Evolutionary conservation across 2,888 invertebrate species (phyloP).

Genomic region (Acleris emargana): DNA sequence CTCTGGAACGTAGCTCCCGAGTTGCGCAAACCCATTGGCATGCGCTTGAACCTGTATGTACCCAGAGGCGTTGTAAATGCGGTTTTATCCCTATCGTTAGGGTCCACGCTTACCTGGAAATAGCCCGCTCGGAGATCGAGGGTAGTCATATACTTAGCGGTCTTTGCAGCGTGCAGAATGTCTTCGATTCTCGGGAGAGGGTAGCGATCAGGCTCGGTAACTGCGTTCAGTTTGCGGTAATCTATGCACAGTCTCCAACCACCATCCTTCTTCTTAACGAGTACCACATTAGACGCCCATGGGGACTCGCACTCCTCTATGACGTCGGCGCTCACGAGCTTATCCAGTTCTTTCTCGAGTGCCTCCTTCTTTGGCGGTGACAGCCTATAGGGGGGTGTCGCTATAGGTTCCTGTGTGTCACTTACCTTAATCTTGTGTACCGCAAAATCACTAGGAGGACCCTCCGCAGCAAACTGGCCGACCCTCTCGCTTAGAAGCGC

Average conservation of each 20-base stretch:
- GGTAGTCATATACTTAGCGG: slow-evolving; percentile 25
- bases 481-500: no score
- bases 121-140: slow-evolving; percentile 40
- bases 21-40: slow-evolving; percentile 41
- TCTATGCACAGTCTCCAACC: slow-evolving; percentile 23
- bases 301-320: slow-evolving; percentile 30
- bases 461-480: slow-evolving; percentile 1
- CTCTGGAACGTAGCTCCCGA: slow-evolving; percentile 39
- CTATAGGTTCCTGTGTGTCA: slow-evolving; percentile 48
- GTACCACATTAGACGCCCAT: slow-evolving; percentile 48
- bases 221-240: slow-evolving; percentile 44
- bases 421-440: slow-evolving; percentile 47
- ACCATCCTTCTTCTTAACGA: slow-evolving; percentile 47
- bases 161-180: slow-evolving; percentile 42
- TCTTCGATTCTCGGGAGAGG: slow-evolving; percentile 46
- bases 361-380: slow-evolving; percentile 44
- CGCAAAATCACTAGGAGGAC: slow-evolving; percentile 38
- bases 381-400: slow-evolving; percentile 52
- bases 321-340: slow-evolving; percentile 45
- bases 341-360: slow-evolving; percentile 45
- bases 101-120: no score
- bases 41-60: slow-evolving; percentile 41
- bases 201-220: slow-evolving; percentile 47
- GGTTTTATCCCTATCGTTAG: no score
- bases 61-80: slow-evolving; percentile 38